phyloP scores from a whole-genome alignment of 1,140 invertebrate species.

The Pseudomyrmex pallidus region DNA sequence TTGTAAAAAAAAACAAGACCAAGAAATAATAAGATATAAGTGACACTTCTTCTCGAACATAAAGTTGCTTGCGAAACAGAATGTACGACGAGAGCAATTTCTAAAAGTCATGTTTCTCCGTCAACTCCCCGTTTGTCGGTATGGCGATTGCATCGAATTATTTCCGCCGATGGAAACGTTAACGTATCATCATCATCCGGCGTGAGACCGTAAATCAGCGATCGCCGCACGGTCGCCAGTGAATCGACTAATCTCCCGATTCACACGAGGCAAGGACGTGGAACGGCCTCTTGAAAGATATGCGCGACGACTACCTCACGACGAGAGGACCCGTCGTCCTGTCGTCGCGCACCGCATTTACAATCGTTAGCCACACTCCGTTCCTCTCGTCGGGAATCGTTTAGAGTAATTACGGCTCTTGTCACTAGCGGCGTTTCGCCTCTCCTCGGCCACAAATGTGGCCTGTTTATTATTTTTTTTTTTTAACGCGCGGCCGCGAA shows the following conservation, averaged over 20 bases:
- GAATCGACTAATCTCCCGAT: slow-evolving; percentile 72
- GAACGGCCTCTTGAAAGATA: slow-evolving; percentile 70
- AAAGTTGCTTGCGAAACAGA: slow-evolving; percentile 1
- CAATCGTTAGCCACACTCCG: slow-evolving; percentile 66
- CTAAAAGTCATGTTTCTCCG: slow-evolving; percentile 30
- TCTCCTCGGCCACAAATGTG: slow-evolving; percentile 29
- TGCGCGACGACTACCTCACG: slow-evolving; percentile 52
- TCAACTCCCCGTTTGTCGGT: neutral
- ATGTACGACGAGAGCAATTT: neutral
- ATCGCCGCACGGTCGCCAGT: slow-evolving; percentile 54
- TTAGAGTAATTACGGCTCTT: slow-evolving; percentile 74
- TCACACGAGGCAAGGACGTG: slow-evolving; percentile 74
- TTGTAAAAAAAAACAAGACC: neutral
- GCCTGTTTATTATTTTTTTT: slow-evolving; percentile 25
- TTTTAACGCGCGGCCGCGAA: neutral
- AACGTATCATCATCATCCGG: slow-evolving; percentile 49
- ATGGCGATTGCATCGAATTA: slow-evolving; percentile 43
- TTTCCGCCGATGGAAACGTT: slow-evolving; percentile 41
- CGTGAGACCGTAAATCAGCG: slow-evolving; percentile 61
- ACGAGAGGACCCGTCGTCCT: slow-evolving; percentile 43
- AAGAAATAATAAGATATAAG: neutral
- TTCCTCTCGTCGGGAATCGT: slow-evolving; percentile 63
- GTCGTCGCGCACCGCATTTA: slow-evolving; percentile 70
- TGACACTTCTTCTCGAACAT: neutral
- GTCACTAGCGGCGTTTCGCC: slow-evolving; percentile 53